Conservation (phyloP, 2,113 vertebrate genomes). For the Pachycephala philippinensis region DNA sequence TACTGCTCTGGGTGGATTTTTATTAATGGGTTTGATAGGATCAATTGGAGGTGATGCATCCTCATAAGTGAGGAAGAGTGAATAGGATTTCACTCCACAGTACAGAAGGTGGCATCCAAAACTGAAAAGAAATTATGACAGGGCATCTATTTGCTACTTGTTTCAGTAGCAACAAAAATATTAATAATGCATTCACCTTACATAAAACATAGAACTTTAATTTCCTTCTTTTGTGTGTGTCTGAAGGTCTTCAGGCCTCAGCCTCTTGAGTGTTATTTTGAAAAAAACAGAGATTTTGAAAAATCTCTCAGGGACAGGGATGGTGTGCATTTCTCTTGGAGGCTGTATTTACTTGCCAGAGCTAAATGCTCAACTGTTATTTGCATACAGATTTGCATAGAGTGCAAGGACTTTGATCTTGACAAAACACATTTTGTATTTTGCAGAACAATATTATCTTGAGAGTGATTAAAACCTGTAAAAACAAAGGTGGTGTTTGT, state of each 20-base stretch:
- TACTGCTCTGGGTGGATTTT: not conserved
- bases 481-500: not conserved
- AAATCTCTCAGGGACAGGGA: not conserved
- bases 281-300: not conserved
- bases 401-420: conserved; percentile 11
- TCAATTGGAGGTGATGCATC: not conserved
- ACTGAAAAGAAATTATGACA: not conserved
- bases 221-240: not conserved
- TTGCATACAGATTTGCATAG: not conserved
- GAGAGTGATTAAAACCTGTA: not conserved
- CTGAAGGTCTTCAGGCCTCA: not conserved
- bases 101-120: not conserved
- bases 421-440: not conserved
- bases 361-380: not conserved
- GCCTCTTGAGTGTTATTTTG: not conserved
- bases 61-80: not conserved
- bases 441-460: not conserved
- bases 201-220: not conserved
- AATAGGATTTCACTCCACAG: not conserved
- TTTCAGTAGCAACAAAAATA: not conserved
- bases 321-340: not conserved
- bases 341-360: not conserved
- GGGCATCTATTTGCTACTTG: not conserved
- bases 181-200: not conserved
- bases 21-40: not conserved